These are phyloP conservation scores for Rhabdornis inornatus DNA, from an alignment of 2,113 vertebrate species.

Conservation along the genomic window DNA sequence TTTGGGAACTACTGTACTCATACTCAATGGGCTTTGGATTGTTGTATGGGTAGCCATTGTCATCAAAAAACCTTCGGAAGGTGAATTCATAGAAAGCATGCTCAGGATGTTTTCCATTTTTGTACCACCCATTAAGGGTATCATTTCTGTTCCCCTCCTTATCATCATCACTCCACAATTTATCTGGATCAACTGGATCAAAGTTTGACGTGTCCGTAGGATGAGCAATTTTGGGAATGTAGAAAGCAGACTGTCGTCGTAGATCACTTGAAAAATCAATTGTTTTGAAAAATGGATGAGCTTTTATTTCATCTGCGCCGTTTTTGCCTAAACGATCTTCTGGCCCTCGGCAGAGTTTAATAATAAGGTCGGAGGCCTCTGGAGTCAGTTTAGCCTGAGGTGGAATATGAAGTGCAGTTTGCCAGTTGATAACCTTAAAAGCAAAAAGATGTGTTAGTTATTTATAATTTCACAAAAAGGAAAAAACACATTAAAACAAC, in stretches of 20 bases:
- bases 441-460: not conserved
- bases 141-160: slow-evolving; percentile 86
- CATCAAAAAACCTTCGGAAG: slow-evolving; percentile 97
- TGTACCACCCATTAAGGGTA: slow-evolving; percentile 92
- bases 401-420: slow-evolving; percentile 91
- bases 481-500: not conserved
- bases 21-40: slow-evolving; percentile 94
- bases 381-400: slow-evolving; percentile 88
- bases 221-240: slow-evolving; percentile 94
- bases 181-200: slow-evolving; percentile 96
- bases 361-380: slow-evolving; percentile 92
- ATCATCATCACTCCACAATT: slow-evolving; percentile 89
- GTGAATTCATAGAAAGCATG: slow-evolving; percentile 99
- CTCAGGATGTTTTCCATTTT: slow-evolving; percentile 95
- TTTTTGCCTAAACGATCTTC: slow-evolving; percentile 95
- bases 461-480: not conserved
- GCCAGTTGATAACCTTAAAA: slow-evolving; percentile 97
- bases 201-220: slow-evolving; percentile 97
- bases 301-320: slow-evolving; percentile 95
- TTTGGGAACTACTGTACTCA: slow-evolving; percentile 79
- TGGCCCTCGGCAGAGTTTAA: slow-evolving; percentile 91
- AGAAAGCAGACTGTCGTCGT: slow-evolving; percentile 88
- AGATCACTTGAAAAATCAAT: slow-evolving; percentile 94
- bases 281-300: slow-evolving; percentile 89
- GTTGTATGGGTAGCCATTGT: slow-evolving; percentile 97